Evolutionary conservation across 2,888 invertebrate genomes (phyloP).

Genomic region (Chloroclysta siterata): DNA sequence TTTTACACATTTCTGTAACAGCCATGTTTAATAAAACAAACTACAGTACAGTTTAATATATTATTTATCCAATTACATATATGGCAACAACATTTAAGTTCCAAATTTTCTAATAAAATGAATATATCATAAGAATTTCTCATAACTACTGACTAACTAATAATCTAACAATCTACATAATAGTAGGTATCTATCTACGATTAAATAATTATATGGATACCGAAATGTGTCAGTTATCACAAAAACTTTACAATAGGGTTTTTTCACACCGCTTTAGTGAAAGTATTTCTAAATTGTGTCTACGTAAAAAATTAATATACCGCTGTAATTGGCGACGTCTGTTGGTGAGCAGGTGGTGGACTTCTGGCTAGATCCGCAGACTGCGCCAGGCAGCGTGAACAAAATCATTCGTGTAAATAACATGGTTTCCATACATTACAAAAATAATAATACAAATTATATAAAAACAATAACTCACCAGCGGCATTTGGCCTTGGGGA

Average conservation of each 20-base stretch:
- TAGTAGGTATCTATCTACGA: not conserved
- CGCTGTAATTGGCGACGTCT: slow-evolving; percentile 89
- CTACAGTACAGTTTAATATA: not conserved
- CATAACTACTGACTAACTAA: not conserved
- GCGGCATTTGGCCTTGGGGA: slow-evolving; percentile 84
- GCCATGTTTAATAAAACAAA: not conserved
- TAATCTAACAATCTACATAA: not conserved
- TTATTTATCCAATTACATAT: not conserved
- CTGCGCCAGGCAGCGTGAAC: slow-evolving; percentile 84
- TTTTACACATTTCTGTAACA: not conserved
- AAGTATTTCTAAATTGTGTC: not conserved
- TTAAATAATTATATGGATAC: not conserved
- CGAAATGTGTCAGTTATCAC: not conserved
- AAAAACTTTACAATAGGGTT: not conserved
- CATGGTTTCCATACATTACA: not conserved
- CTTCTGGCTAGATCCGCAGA: slow-evolving; percentile 88
- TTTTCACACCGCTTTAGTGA: not conserved
- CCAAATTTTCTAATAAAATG: not conserved
- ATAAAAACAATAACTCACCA: slow-evolving; percentile 85
- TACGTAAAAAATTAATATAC: slow-evolving; percentile 70
- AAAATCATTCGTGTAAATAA: slow-evolving; percentile 47
- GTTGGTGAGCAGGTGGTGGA: slow-evolving; percentile 94
- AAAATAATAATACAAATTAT: not conserved
- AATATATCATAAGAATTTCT: not conserved
- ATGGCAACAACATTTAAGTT: not conserved